These are phyloP conservation scores for Rhyacophila evoluta DNA, from an alignment of 2,888 invertebrate genomes.

Conservation along the genomic window DNA sequence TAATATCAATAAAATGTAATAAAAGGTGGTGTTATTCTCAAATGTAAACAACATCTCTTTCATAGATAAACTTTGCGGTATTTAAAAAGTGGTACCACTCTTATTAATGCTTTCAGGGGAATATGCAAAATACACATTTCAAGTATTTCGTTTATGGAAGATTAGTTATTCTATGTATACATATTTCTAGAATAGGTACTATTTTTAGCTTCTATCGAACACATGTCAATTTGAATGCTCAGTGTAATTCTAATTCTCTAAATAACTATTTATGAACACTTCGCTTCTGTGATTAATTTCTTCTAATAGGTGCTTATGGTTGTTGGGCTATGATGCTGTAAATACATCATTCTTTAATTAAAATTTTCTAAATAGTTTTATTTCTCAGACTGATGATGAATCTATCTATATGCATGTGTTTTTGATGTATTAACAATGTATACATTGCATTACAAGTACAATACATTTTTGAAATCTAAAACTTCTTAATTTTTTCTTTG, in stretches of 20 bases:
- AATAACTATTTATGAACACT: background rate
- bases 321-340: constrained; percentile 10
- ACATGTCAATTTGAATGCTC: constrained; percentile 32
- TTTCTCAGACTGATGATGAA: background rate
- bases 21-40: no score
- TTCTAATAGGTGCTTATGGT: constrained; percentile 47
- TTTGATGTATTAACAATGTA: background rate
- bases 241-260: constrained; percentile 17
- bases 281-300: constrained; percentile 46
- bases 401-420: background rate
- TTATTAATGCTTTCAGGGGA: no score
- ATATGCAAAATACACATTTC: no score
- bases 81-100: no score
- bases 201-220: constrained; percentile 35
- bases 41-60: no score
- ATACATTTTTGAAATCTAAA: no score
- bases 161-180: background rate
- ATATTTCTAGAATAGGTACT: background rate
- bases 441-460: no score
- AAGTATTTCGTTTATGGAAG: background rate
- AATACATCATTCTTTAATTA: background rate
- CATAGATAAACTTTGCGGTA: no score
- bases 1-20: no score
- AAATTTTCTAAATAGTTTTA: background rate
- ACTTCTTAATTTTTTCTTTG: no score